Evolutionary conservation across 2,888 invertebrate species (phyloP).

Genomic region (Vanessa cardui): DNA sequence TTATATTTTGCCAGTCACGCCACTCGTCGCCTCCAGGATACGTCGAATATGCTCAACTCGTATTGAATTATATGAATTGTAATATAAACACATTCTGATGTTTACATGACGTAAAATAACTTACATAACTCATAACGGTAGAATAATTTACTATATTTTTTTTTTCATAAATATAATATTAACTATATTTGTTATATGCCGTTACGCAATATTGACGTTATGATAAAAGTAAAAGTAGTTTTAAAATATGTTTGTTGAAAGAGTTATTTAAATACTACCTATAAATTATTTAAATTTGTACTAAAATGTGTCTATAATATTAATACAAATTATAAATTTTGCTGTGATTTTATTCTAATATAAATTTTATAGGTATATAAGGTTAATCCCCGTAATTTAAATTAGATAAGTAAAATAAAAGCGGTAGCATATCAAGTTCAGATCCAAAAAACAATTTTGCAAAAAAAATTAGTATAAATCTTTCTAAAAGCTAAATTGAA

Average conservation of each 20-base stretch:
- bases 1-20: conserved; percentile 56
- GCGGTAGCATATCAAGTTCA: background rate
- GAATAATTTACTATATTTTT: background rate
- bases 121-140: conserved; percentile 12
- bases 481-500: no score
- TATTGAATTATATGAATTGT: conserved; percentile 12
- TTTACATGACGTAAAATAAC: conserved; percentile 11
- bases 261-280: no score
- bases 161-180: background rate
- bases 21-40: conserved; percentile 49
- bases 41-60: conserved; percentile 33
- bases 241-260: no score
- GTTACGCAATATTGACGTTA: no score
- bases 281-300: no score
- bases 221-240: no score
- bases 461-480: no score
- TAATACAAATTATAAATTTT: background rate
- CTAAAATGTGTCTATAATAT: no score
- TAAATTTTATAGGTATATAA: background rate
- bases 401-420: background rate
- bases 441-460: no score
- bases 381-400: background rate
- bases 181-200: background rate
- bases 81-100: conserved; percentile 15
- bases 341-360: background rate